A percentile compares a stretch with the other conserved stretches of the same genome.
These are phyloP conservation scores for Metridium senile DNA, from an alignment of 92 coral and sea anemone genomes.

Conservation along the genomic window DNA sequence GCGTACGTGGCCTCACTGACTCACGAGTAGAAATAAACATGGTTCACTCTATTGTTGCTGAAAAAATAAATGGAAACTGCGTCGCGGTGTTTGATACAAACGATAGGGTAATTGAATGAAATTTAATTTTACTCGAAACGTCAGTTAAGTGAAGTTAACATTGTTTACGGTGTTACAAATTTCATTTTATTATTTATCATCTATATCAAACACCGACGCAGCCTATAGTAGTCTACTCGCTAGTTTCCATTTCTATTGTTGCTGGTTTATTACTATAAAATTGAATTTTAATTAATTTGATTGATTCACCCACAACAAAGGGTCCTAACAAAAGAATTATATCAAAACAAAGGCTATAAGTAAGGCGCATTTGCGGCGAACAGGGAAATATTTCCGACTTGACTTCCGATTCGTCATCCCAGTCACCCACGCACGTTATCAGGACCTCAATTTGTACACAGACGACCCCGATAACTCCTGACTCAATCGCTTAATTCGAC, in stretches of 20 bases:
- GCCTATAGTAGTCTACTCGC: too few relatives aligned
- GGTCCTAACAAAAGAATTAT: neutral
- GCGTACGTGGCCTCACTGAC: too few relatives aligned
- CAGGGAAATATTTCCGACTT: constrained; percentile 6
- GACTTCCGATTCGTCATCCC: constrained; percentile 7
- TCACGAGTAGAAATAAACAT: too few relatives aligned
- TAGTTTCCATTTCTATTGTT: too few relatives aligned
- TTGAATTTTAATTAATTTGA: constrained; percentile 4
- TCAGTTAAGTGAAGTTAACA: too few relatives aligned
- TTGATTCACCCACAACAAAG: too few relatives aligned
- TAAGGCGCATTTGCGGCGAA: neutral
- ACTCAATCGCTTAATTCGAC: too few relatives aligned
- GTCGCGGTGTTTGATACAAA: neutral
- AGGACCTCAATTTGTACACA: neutral
- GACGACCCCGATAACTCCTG: too few relatives aligned
- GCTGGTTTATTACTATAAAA: neutral
- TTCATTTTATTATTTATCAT: too few relatives aligned
- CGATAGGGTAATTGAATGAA: neutral
- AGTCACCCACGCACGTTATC: neutral
- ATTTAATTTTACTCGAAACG: neutral
- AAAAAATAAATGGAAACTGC: neutral
- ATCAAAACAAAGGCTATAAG: neutral
- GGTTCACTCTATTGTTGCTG: too few relatives aligned
- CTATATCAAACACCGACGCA: too few relatives aligned
- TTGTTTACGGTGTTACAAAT: too few relatives aligned